These are phyloP conservation scores for Anguilla megastoma DNA, from an alignment of 2,797 vertebrate species.

Conservation along the genomic window DNA sequence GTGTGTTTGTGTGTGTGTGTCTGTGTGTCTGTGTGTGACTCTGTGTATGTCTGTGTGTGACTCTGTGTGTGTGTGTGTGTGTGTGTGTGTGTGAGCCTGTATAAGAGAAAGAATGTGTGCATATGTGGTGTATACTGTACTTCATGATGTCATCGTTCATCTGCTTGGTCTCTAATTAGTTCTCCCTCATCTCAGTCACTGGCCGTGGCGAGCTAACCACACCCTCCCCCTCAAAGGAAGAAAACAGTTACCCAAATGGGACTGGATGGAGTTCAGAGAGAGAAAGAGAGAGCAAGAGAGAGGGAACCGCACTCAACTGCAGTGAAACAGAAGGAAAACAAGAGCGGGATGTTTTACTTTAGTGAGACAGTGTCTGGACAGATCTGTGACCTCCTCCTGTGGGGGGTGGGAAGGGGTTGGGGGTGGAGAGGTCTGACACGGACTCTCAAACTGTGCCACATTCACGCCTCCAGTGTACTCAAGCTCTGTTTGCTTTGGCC, in stretches of 20 bases:
- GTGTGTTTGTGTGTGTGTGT: constrained; percentile 23
- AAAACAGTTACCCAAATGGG: not conserved
- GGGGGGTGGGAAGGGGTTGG: not conserved
- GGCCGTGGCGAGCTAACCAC: constrained; percentile 32
- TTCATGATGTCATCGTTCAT: constrained; percentile 41
- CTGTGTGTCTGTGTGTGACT: constrained; percentile 20
- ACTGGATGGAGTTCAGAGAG: not conserved
- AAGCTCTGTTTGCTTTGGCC: constrained; percentile 43
- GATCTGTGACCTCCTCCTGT: not conserved
- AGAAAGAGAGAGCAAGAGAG: not conserved
- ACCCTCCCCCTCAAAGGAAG: constrained; percentile 20
- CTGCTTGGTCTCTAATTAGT: constrained; percentile 35
- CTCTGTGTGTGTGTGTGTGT: not conserved
- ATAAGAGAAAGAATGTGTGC: not conserved
- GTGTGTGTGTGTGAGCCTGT: constrained; percentile 18
- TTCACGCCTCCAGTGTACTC: not conserved
- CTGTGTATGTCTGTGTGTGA: constrained; percentile 19
- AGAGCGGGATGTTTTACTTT: not conserved
- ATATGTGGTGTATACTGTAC: not conserved
- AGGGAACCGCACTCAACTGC: not conserved
- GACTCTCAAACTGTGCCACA: not conserved
- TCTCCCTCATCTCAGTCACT: constrained; percentile 23
- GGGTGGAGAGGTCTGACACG: not conserved
- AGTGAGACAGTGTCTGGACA: not conserved
- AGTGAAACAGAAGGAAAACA: not conserved